Evolutionary conservation across 2,113 vertebrate species (phyloP), one percentile per base, ranked within the genome.

Genomic region (Saguinus midas): DNA sequence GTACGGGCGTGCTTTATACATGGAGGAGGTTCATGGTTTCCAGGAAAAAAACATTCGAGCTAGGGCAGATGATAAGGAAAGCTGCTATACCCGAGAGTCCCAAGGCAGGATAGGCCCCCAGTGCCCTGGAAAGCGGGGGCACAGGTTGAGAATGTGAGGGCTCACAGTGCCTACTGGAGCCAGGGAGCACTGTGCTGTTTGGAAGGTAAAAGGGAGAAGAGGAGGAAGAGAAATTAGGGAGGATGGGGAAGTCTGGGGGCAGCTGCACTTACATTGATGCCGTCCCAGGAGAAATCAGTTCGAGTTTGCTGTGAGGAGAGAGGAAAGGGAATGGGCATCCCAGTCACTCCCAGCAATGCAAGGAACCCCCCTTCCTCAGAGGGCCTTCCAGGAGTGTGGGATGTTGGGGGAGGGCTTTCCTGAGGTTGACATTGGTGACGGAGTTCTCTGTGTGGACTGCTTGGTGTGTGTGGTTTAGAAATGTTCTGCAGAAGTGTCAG

Each of bases 281-380:
- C 99, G 97, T 99, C 99, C 99, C 99, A 99, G 99, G 99, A 99
- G 99, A 99, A 99, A 98, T 99, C 99, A 81, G 99, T 99, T 98
- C 99, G 99, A 97, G 99, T 99, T 99, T 99, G 99, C 99, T 99
- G 98, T 98, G 98, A 98, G 98, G 98, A 98, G 90, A 94, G 96
- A 98, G 96, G 90, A 96, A 96, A 86, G 32, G 90, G n/a, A 91
- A 52, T 32, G 6, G 0, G 5, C 97, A 72, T 72, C 45, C 4
- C 10, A 72, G 86, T 37, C 27, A 70, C 35, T 37, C 64, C 40
- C 57, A 92, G 48, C 18, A 58, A 40, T 55, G 29, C 50, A 25
- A 35, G 32, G 21, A 43, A 23, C 25, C 48, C 72, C 57, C 6
- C 37, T 52, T 58, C 81, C 55, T 43, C 57, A 25, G 8, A 90